Conservation (phyloP, 2,797 vertebrate genomes). For the Lophotriccus pileatus region DNA sequence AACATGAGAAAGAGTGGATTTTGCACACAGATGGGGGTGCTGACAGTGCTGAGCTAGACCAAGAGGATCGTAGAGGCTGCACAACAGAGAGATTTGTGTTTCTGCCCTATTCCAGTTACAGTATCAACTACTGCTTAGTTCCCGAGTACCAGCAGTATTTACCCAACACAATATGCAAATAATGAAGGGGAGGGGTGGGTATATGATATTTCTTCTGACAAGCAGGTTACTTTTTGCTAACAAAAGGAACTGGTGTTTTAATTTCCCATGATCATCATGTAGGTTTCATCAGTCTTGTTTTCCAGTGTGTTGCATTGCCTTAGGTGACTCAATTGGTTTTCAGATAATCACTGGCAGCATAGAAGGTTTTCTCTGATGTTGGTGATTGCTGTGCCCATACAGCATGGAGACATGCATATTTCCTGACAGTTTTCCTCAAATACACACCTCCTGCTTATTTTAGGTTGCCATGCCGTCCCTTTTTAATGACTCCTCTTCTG, state of each 20-base stretch:
- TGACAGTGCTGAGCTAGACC: neutral
- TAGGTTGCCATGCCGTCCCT: neutral
- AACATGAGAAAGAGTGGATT: neutral
- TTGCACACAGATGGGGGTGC: neutral
- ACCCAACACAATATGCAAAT: neutral
- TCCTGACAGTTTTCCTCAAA: neutral
- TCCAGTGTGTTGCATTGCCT: neutral
- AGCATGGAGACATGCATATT: accelerated
- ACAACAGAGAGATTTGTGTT: neutral
- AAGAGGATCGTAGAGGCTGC: neutral
- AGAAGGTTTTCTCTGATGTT: neutral
- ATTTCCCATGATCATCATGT: neutral
- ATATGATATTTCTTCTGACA: neutral
- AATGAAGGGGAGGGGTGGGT: neutral
- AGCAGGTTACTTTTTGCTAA: neutral
- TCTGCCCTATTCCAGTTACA: neutral
- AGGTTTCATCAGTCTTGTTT: neutral
- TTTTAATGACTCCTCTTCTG: neutral
- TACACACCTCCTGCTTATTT: neutral
- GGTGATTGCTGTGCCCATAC: neutral
- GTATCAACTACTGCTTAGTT: neutral
- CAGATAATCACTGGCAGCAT: neutral
- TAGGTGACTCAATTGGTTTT: neutral
- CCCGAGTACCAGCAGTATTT: neutral
- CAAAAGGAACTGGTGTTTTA: neutral